Evolutionary conservation across 1,140 invertebrate species (phyloP).

Genomic region (Zaprionus kolodkinae): DNA sequence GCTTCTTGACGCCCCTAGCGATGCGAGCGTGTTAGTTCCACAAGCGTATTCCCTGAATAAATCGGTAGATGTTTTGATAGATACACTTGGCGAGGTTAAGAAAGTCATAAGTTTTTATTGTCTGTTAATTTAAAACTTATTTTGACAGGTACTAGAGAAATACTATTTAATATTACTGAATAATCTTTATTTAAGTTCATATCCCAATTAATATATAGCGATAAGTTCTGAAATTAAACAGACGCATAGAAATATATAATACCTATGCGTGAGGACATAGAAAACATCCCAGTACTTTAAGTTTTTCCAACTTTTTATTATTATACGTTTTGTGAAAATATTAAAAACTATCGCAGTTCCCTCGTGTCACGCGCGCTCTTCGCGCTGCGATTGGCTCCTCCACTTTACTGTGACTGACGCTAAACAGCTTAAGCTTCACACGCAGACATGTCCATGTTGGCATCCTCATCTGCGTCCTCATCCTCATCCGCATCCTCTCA

Average conservation of each 20-base stretch:
- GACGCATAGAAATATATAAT: too few species aligned
- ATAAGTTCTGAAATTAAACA: neutral
- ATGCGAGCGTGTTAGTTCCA: neutral
- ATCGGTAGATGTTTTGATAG: neutral
- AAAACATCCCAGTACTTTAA: too few species aligned
- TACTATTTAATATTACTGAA: neutral
- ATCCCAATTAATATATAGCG: neutral
- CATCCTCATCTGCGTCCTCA: neutral
- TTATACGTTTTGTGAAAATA: too few species aligned
- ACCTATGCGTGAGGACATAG: neutral
- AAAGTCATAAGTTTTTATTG: too few species aligned
- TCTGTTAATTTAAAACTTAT: too few species aligned
- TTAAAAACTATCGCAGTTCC: neutral
- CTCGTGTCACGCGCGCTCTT: neutral
- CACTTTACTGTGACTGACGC: constrained; percentile 16
- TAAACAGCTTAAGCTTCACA: constrained; percentile 77
- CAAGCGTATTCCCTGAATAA: fast-evolving
- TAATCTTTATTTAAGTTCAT: neutral
- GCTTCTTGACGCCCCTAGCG: constrained; percentile 51
- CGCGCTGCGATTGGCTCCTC: constrained; percentile 2
- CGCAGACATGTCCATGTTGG: constrained; percentile 49
- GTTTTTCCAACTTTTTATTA: too few species aligned
- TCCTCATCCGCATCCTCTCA: neutral
- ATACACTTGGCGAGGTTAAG: neutral
- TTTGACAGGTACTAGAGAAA: too few species aligned